These are phyloP conservation scores for Saguinus midas DNA, from an alignment of 2,113 vertebrate genomes.

Conservation along the genomic window DNA sequence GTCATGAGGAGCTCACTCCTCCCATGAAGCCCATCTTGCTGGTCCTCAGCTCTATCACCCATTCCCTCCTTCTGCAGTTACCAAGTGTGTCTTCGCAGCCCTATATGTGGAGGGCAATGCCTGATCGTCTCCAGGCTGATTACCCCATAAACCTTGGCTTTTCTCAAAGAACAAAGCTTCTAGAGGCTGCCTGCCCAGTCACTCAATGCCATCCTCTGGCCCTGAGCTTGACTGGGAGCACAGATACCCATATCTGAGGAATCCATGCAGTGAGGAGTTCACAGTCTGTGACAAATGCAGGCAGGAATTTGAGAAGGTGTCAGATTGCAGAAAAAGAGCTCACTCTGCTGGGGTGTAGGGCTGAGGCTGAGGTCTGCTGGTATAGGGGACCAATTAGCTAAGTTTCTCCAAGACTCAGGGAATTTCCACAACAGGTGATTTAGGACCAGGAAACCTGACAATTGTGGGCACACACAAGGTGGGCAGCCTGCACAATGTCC, in stretches of 20 bases:
- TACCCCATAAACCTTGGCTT: background rate
- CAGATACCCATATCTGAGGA: background rate
- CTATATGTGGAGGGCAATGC: background rate
- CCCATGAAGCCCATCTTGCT: background rate
- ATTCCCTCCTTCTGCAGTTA: background rate
- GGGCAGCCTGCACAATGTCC: background rate
- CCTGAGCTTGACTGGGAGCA: background rate
- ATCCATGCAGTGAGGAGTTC: background rate
- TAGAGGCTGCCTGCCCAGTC: background rate
- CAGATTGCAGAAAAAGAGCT: background rate
- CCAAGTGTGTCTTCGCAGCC: background rate
- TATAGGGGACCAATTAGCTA: background rate
- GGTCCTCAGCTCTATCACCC: background rate
- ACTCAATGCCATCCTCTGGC: background rate
- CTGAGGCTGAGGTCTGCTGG: too few species aligned
- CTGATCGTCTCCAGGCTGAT: background rate
- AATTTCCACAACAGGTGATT: background rate
- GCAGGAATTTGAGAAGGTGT: background rate
- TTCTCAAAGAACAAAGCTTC: background rate
- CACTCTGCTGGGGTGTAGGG: background rate
- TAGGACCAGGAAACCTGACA: background rate
- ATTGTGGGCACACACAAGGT: background rate
- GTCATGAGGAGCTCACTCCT: background rate
- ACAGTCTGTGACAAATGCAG: fast-evolving
- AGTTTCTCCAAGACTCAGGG: background rate